Conservation (phyloP, 2,797 vertebrate species). For the Cyclura pinguis region DNA sequence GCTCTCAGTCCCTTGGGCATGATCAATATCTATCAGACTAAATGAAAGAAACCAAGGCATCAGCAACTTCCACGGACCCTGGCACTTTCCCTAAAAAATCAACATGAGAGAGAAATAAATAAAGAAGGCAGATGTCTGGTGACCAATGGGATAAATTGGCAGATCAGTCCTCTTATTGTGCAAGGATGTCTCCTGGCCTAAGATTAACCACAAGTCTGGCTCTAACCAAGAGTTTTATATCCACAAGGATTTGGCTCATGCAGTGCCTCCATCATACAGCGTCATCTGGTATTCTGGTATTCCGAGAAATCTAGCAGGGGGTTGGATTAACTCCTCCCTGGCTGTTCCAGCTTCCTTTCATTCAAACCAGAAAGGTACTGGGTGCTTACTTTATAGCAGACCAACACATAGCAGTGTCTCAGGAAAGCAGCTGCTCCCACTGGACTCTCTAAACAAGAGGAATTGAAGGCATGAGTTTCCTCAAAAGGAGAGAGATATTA, state of each 20-base stretch:
- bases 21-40: conserved; percentile 3
- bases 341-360: background rate
- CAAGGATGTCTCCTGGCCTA: background rate
- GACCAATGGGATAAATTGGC: conserved; percentile 4
- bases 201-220: conserved; percentile 8
- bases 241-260: background rate
- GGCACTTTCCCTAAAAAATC: background rate
- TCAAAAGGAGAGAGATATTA: no score
- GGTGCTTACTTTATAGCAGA: no score
- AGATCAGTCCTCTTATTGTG: background rate
- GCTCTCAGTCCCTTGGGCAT: background rate
- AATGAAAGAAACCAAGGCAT: conserved; percentile 1
- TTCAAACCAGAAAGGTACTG: background rate
- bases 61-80: background rate
- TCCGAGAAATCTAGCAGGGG: background rate
- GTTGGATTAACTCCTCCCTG: background rate
- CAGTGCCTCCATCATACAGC: background rate
- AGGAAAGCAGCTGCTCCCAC: background rate
- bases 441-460: background rate
- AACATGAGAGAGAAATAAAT: background rate
- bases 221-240: background rate
- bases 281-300: background rate
- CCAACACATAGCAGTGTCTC: background rate
- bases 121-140: conserved; percentile 8
- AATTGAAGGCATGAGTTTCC: background rate